phyloP scores from a whole-genome alignment of 2,113 vertebrate species.

The Herpailurus yagouaroundi region DNA sequence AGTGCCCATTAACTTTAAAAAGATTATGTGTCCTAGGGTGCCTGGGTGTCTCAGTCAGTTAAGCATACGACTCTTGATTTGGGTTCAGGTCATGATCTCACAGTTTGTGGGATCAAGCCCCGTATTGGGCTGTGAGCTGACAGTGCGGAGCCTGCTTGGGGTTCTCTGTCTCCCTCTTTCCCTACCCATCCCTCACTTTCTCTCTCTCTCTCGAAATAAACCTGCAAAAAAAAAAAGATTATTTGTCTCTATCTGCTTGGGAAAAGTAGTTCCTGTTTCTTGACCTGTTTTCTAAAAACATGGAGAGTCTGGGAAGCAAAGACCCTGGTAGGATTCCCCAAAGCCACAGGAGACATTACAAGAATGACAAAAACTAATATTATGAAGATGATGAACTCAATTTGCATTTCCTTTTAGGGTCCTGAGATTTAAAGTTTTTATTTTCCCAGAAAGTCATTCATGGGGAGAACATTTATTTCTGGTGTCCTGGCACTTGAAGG shows the following conservation, averaged over 20 bases:
- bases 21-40: not conserved
- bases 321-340: not conserved
- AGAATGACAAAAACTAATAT: not conserved
- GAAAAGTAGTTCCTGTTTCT: not conserved
- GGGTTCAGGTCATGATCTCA: too few relatives aligned
- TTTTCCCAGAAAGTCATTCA: not conserved
- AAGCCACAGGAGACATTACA: not conserved
- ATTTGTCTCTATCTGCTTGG: not conserved
- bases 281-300: constrained; percentile 30
- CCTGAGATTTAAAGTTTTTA: constrained; percentile 20
- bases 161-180: too few relatives aligned
- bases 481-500: not conserved
- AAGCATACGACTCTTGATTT: too few relatives aligned
- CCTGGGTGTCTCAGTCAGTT: too few relatives aligned
- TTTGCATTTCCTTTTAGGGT: constrained; percentile 32
- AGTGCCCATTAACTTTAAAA: not conserved
- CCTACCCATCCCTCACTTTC: too few relatives aligned
- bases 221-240: not conserved
- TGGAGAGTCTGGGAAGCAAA: not conserved
- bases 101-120: too few relatives aligned
- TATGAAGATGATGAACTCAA: not conserved
- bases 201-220: too few relatives aligned
- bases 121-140: too few relatives aligned
- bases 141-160: too few relatives aligned
- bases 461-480: constrained; percentile 33